Percentiles rank a stretch among this genome's conserved stretches.
phyloP scores from a whole-genome alignment of 2,888 invertebrate genomes.

The Dione vanillae region DNA sequence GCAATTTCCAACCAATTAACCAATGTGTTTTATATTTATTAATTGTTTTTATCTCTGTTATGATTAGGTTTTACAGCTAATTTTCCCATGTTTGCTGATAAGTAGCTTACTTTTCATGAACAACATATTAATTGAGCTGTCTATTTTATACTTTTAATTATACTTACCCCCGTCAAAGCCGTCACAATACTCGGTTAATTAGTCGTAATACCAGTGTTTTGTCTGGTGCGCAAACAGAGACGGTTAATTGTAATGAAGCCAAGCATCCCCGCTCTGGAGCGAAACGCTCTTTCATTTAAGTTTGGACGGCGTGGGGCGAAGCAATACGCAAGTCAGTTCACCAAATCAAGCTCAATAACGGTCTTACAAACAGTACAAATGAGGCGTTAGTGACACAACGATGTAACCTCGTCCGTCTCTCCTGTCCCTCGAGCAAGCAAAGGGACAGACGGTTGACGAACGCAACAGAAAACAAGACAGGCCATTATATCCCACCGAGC shows the following conservation, averaged over 20 bases:
- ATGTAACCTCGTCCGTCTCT: conserved; percentile 64
- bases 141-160: conserved; percentile 62
- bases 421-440: conserved; percentile 53
- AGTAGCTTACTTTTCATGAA: conserved; percentile 1
- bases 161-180: conserved; percentile 64
- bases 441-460: conserved; percentile 68
- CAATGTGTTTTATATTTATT: background rate
- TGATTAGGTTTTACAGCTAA: background rate
- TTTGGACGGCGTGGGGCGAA: conserved; percentile 69
- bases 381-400: conserved; percentile 80
- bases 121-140: conserved; percentile 12
- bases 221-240: conserved; percentile 81
- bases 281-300: conserved; percentile 76
- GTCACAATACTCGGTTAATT: conserved; percentile 79
- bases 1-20: background rate
- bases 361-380: conserved; percentile 81
- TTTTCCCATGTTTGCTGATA: background rate
- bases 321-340: conserved; percentile 73
- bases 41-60: background rate
- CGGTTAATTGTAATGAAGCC: conserved; percentile 78
- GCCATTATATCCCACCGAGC: conserved; percentile 79
- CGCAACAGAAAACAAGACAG: conserved; percentile 78
- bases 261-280: conserved; percentile 66
- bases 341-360: conserved; percentile 82
- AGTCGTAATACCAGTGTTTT: conserved; percentile 79